Evolutionary conservation across 2,113 vertebrate species (phyloP).

Genomic region (Psephotus haematonotus): DNA sequence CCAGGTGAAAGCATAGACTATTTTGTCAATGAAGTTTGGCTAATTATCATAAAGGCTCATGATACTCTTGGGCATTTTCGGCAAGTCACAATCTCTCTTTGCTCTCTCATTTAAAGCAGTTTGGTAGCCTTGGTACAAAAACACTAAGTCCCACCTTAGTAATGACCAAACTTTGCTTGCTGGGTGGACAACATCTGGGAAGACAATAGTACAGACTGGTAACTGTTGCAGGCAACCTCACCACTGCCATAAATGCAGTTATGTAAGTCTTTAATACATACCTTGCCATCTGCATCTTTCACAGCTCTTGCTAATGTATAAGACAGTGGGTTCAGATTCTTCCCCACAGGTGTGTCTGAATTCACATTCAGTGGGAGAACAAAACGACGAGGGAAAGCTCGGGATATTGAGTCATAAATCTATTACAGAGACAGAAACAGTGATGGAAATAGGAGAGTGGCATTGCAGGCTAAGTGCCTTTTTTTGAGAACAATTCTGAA

Average conservation of each 20-base stretch:
- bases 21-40: not conserved
- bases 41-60: not conserved
- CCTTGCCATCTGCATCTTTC: constrained; percentile 80
- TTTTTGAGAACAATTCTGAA: not conserved
- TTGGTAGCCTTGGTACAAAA: not conserved
- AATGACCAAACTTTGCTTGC: not conserved
- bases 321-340: constrained; percentile 81
- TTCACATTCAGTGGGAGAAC: constrained; percentile 85
- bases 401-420: constrained; percentile 77
- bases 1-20: not conserved
- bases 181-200: not conserved
- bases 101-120: not conserved
- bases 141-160: not conserved
- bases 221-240: not conserved
- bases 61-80: not conserved
- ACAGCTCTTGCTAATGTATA: constrained; percentile 81
- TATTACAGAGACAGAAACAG: constrained; percentile 44
- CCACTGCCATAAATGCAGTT: not conserved
- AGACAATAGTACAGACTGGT: not conserved
- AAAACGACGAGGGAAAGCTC: constrained; percentile 84
- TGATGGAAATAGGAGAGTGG: not conserved
- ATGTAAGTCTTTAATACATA: constrained; percentile 1
- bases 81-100: not conserved
- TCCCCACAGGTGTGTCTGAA: constrained; percentile 64
- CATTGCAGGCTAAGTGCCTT: not conserved